phyloP scores from a whole-genome alignment of 2,888 invertebrate species.

The Drosophila anceps region DNA sequence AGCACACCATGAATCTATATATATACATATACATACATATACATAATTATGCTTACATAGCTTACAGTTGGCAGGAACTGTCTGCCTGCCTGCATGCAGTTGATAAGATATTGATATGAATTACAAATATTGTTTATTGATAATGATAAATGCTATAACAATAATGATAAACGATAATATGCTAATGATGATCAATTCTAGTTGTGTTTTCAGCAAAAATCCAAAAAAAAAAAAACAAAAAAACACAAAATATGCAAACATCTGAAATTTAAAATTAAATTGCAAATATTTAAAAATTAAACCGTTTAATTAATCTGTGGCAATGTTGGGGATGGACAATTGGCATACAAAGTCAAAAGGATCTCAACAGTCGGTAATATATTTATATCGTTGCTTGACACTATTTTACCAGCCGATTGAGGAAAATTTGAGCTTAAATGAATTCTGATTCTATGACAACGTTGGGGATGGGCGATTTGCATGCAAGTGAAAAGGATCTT shows the following conservation, averaged over 20 bases:
- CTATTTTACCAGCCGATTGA: neutral
- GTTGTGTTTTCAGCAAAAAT: constrained; percentile 52
- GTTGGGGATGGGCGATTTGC: neutral
- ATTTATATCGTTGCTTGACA: neutral
- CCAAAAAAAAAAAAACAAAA: constrained; percentile 18
- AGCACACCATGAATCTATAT: constrained; percentile 23
- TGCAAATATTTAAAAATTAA: constrained; percentile 24
- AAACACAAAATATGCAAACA: constrained; percentile 32
- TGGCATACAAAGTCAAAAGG: too few species aligned
- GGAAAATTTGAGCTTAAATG: neutral
- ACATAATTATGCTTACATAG: constrained; percentile 40
- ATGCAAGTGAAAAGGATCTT: neutral
- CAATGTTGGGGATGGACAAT: neutral
- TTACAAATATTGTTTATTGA: constrained; percentile 33
- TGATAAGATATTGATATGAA: constrained; percentile 40
- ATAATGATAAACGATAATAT: constrained; percentile 38
- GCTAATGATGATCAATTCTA: constrained; percentile 68
- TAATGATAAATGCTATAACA: constrained; percentile 26
- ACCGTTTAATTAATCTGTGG: neutral
- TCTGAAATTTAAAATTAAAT: constrained; percentile 44
- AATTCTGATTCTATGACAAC: neutral
- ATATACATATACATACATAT: constrained; percentile 23
- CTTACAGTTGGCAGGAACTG: constrained; percentile 30
- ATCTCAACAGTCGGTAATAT: neutral
- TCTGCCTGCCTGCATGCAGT: constrained; percentile 23